Conservation (phyloP, 1,140 invertebrate genomes). For the Scylla paramamosain region DNA sequence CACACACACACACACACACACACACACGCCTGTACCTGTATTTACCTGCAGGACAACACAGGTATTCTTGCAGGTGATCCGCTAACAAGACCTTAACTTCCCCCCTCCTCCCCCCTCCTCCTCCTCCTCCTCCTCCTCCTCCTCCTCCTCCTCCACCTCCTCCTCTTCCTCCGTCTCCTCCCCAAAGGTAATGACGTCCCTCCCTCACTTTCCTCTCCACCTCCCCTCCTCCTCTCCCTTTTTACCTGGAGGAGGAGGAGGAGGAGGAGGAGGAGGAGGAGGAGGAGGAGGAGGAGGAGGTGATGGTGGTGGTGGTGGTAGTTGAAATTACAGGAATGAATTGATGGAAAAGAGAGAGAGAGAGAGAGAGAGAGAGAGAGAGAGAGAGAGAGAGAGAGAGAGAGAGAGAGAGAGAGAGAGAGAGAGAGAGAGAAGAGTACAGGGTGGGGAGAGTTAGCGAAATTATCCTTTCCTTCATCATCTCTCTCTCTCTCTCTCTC, state of each 20-base stretch:
- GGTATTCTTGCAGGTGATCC: too few relatives aligned
- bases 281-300: background rate
- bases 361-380: too few relatives aligned
- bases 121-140: background rate
- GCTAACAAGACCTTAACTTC: background rate
- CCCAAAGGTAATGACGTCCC: background rate
- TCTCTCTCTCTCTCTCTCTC: background rate
- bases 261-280: background rate
- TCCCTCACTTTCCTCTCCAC: constrained; percentile 2
- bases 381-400: too few relatives aligned
- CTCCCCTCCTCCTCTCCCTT: background rate
- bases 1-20: too few relatives aligned
- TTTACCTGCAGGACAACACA: too few relatives aligned
- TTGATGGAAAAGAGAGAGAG: background rate
- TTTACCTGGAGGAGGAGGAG: background rate
- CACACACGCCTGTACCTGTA: too few relatives aligned
- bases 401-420: too few relatives aligned
- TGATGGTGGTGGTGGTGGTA: background rate
- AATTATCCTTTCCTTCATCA: too few relatives aligned
- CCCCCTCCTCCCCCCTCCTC: background rate
- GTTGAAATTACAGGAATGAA: background rate
- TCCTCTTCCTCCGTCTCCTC: background rate
- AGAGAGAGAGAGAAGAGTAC: too few relatives aligned
- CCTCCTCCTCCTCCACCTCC: background rate
- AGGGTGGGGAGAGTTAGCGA: background rate